phyloP scores from a whole-genome alignment of 2,888 invertebrate species.

The Drosophila sordidula region DNA sequence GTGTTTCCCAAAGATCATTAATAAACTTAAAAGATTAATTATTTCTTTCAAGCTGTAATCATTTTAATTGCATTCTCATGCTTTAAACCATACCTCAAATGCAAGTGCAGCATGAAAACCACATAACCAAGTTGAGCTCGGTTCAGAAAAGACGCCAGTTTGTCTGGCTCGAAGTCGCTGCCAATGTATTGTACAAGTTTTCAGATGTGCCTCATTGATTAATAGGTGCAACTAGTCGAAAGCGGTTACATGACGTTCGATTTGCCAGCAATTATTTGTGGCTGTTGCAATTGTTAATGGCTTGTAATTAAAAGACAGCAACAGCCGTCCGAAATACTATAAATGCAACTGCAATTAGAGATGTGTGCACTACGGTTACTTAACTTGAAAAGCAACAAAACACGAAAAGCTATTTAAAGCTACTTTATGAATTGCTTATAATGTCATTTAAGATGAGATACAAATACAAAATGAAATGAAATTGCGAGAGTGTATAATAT shows the following conservation, averaged over 20 bases:
- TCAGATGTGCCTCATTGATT: conserved; percentile 40
- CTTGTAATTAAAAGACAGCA: conserved; percentile 46
- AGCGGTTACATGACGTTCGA: conserved; percentile 52
- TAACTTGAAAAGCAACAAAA: not conserved
- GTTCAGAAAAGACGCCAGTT: conserved; percentile 32
- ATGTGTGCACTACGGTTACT: conserved; percentile 3
- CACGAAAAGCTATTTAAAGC: not conserved
- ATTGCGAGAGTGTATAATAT: too few species aligned
- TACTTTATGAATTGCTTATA: not conserved
- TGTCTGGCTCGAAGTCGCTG: conserved; percentile 30
- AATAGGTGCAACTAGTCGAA: conserved; percentile 30
- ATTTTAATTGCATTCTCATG: not conserved
- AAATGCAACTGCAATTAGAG: conserved; percentile 13
- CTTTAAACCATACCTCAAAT: not conserved
- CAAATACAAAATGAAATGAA: too few species aligned
- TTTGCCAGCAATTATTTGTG: conserved; percentile 43
- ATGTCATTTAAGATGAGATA: not conserved
- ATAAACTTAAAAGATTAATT: not conserved
- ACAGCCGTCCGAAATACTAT: conserved; percentile 25
- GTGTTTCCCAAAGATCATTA: not conserved
- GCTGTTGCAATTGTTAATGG: conserved; percentile 53
- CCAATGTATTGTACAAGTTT: not conserved
- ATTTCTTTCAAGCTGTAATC: not conserved
- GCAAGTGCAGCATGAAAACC: conserved; percentile 9
- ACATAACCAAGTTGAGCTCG: not conserved